Evolutionary conservation across 1,140 invertebrate genomes (phyloP).

Genomic region (Zaprionus ghesquierei): DNA sequence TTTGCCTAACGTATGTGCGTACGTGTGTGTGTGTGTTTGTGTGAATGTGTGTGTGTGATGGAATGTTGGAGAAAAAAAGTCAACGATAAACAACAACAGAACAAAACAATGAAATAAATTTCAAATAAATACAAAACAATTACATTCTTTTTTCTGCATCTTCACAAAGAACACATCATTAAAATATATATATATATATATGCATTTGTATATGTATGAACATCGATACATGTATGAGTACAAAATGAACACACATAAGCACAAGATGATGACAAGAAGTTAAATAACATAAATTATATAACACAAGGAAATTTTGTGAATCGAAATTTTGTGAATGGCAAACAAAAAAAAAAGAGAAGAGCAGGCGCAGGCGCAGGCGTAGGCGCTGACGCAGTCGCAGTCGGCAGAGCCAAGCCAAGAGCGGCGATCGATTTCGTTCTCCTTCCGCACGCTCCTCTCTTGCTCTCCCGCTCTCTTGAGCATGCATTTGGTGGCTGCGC

Average conservation of each 20-base stretch:
- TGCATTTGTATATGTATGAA: not conserved
- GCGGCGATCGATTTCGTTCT: not conserved
- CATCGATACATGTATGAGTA: not conserved
- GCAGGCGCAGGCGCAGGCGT: not conserved
- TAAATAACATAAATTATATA: conserved; percentile 20
- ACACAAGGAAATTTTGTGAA: conserved; percentile 6
- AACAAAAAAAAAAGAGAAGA: not conserved
- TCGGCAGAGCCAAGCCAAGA: not conserved
- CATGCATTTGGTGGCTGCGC: not conserved
- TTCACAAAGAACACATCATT: conserved; percentile 1
- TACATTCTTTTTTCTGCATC: not conserved
- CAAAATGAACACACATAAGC: conserved; percentile 7
- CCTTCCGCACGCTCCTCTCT: not conserved
- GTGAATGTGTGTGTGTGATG: not conserved
- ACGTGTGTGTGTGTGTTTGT: not conserved
- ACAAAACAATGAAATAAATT: not conserved
- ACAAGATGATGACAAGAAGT: conserved; percentile 1
- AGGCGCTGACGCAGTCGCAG: not conserved
- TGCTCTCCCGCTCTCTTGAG: not conserved
- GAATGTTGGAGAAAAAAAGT: not conserved
- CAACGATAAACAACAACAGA: conserved; percentile 4
- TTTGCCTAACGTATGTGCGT: not conserved
- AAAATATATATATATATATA: not conserved
- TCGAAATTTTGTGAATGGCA: conserved; percentile 1
- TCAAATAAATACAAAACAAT: not conserved